Conservation (phyloP, 1,140 invertebrate genomes). For the Sarcophaga bullata region DNA sequence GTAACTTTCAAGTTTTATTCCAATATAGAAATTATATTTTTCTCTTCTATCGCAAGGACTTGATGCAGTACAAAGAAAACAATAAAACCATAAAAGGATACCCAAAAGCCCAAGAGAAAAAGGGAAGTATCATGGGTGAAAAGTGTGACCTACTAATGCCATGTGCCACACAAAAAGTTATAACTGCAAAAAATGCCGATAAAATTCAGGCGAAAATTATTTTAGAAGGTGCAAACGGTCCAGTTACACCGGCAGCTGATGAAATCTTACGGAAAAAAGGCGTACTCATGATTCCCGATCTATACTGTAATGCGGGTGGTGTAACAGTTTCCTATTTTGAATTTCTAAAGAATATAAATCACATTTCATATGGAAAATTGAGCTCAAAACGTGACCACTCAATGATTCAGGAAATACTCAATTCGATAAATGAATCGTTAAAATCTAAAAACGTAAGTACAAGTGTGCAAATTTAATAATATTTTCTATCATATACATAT, state of each 20-base stretch:
- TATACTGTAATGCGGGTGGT: slow-evolving; percentile 86
- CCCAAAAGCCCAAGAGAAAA: slow-evolving; percentile 73
- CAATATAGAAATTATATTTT: not conserved
- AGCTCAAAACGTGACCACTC: slow-evolving; percentile 70
- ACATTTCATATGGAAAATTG: slow-evolving; percentile 87
- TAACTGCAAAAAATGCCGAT: slow-evolving; percentile 80
- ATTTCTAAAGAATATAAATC: slow-evolving; percentile 91
- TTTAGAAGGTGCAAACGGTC: slow-evolving; percentile 88
- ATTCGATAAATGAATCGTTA: slow-evolving; percentile 56
- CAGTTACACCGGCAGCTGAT: slow-evolving; percentile 86
- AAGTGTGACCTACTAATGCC: slow-evolving; percentile 89
- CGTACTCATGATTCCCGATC: slow-evolving; percentile 85
- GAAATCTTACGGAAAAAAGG: slow-evolving; percentile 77
- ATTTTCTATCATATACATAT: too few species aligned
- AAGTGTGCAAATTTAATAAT: not conserved
- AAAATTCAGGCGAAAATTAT: slow-evolving; percentile 80
- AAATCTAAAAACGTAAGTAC: not conserved
- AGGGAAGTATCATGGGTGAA: slow-evolving; percentile 74
- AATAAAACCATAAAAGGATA: slow-evolving; percentile 81
- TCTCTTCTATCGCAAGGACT: slow-evolving; percentile 45
- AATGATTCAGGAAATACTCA: slow-evolving; percentile 52
- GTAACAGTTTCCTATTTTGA: slow-evolving; percentile 94
- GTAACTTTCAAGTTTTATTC: not conserved
- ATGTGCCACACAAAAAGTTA: slow-evolving; percentile 85
- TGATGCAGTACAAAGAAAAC: slow-evolving; percentile 44